phyloP scores from a whole-genome alignment of 2,113 vertebrate species.

The Nicator chloris region DNA sequence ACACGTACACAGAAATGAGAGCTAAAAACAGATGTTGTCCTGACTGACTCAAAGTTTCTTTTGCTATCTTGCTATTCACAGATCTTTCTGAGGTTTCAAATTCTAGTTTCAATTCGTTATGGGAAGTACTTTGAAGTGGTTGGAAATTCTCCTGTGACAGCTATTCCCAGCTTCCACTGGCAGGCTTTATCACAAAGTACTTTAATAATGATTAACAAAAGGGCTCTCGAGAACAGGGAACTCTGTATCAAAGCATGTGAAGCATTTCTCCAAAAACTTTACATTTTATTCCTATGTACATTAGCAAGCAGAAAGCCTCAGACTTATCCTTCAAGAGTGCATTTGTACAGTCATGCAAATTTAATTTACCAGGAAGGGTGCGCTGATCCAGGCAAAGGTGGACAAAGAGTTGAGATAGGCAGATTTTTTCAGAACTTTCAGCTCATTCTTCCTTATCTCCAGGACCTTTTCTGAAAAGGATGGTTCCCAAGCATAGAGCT shows the following conservation, averaged over 20 bases:
- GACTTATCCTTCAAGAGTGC: neutral
- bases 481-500: constrained; percentile 95
- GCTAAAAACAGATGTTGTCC: neutral
- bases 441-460: constrained; percentile 84
- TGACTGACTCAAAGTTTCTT: neutral
- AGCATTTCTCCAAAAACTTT: neutral
- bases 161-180: neutral
- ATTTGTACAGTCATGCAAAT: neutral
- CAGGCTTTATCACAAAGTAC: constrained; percentile 10
- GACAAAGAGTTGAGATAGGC: constrained; percentile 86
- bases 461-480: constrained; percentile 86
- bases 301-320: neutral
- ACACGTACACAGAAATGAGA: neutral
- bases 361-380: constrained; percentile 86
- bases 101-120: constrained; percentile 15
- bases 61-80: neutral
- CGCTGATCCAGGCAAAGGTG: constrained; percentile 86
- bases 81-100: neutral
- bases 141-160: neutral
- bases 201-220: neutral
- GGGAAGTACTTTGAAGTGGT: constrained; percentile 13
- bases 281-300: neutral
- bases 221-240: neutral
- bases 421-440: constrained; percentile 78
- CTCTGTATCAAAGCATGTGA: neutral